Evolutionary conservation across 2,113 vertebrate species (phyloP).

Genomic region (Motacilla alba): DNA sequence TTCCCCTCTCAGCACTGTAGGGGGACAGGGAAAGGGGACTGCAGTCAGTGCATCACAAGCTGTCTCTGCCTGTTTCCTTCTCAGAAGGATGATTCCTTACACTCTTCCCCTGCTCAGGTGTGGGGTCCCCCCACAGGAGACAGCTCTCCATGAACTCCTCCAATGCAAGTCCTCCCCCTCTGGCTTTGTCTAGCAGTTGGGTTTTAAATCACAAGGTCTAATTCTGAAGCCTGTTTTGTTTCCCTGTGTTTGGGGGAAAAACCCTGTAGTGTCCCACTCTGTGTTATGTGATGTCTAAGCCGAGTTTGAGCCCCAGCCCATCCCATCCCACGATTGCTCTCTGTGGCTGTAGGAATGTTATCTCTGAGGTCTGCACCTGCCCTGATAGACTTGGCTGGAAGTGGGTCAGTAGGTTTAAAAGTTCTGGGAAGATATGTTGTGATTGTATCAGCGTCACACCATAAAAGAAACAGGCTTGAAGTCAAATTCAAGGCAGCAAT

Average conservation of each 20-base stretch:
- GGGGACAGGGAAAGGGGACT: background rate
- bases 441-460: background rate
- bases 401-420: constrained; percentile 55
- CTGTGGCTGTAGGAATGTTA: constrained; percentile 25
- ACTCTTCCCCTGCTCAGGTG: background rate
- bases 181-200: background rate
- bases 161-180: background rate
- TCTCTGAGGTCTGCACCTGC: constrained; percentile 34
- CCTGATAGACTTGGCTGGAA: constrained; percentile 30
- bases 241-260: background rate
- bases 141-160: background rate
- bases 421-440: constrained; percentile 1
- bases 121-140: background rate
- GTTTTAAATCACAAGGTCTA: background rate
- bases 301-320: background rate
- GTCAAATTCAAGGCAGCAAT: constrained; percentile 18
- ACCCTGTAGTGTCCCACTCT: background rate
- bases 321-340: background rate
- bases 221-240: background rate
- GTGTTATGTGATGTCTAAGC: background rate
- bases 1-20: background rate
- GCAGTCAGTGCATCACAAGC: background rate
- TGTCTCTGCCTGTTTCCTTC: background rate
- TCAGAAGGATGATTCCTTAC: background rate
- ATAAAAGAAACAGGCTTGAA: constrained; percentile 3